Evolutionary conservation across 2,888 invertebrate genomes (phyloP).

Genomic region (Spodoptera exigua): DNA sequence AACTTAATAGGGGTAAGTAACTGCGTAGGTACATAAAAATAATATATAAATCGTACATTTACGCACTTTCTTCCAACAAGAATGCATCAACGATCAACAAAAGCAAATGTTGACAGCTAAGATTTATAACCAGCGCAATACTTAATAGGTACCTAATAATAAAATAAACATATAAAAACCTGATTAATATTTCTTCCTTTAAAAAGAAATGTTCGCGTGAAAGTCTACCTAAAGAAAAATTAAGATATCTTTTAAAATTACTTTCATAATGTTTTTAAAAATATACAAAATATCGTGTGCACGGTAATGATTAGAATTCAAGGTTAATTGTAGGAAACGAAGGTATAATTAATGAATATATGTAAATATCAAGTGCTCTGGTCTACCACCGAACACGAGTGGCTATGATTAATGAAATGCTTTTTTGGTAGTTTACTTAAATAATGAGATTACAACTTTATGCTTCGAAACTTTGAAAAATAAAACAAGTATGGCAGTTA

Average conservation of each 20-base stretch:
- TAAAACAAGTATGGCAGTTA: slow-evolving; percentile 24
- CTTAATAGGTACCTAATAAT: not conserved
- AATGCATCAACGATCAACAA: slow-evolving; percentile 28
- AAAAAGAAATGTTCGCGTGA: no score
- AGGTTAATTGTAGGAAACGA: slow-evolving; percentile 61
- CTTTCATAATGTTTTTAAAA: slow-evolving; percentile 11
- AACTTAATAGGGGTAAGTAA: slow-evolving; percentile 27
- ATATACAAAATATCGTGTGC: slow-evolving; percentile 25
- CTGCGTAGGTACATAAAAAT: slow-evolving; percentile 2
- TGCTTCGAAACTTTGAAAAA: slow-evolving; percentile 29
- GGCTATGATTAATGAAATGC: slow-evolving; percentile 81
- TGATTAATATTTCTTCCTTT: no score
- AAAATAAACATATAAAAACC: no score
- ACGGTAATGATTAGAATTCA: slow-evolving; percentile 51
- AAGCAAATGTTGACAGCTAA: slow-evolving; percentile 18
- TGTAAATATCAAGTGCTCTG: slow-evolving; percentile 76
- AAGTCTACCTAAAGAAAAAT: no score
- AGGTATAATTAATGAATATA: slow-evolving; percentile 78
- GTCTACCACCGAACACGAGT: slow-evolving; percentile 68
- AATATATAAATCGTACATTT: slow-evolving; percentile 15
- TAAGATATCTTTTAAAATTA: no score
- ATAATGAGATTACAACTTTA: slow-evolving; percentile 66
- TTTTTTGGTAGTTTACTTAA: slow-evolving; percentile 78
- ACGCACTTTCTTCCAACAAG: slow-evolving; percentile 16
- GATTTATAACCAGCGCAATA: slow-evolving; percentile 24